Conservation (phyloP, 2,888 invertebrate genomes). For the Eudemis profundana region DNA sequence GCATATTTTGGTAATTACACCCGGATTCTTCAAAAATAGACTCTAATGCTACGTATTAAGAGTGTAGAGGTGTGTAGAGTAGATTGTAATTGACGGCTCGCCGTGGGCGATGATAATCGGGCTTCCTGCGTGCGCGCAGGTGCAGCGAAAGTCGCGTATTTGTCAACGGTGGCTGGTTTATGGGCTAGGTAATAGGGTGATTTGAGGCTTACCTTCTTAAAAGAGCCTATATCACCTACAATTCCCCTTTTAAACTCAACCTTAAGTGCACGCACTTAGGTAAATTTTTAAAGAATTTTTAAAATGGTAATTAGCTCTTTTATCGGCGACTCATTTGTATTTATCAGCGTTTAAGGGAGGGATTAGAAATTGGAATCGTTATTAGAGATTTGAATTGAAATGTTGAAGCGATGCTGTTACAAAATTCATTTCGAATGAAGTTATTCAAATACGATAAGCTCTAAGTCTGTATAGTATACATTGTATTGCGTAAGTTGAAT, state of each 20-base stretch:
- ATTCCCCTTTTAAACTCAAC: background rate
- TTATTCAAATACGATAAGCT: no score
- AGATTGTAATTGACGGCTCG: slow-evolving; percentile 58
- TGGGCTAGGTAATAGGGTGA: slow-evolving; percentile 34
- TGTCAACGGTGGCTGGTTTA: slow-evolving; percentile 60
- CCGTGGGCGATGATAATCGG: slow-evolving; percentile 59
- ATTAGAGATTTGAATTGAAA: slow-evolving; percentile 23
- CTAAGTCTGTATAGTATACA: no score
- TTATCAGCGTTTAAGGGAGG: slow-evolving; percentile 25
- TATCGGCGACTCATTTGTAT: slow-evolving; percentile 9
- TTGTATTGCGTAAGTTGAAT: no score
- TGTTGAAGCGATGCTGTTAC: no score
- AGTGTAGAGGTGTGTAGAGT: background rate
- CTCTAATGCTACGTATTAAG: background rate
- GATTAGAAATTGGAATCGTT: slow-evolving; percentile 38
- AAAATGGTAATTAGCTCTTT: background rate
- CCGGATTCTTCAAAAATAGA: background rate
- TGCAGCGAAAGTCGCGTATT: slow-evolving; percentile 72
- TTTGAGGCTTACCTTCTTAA: background rate
- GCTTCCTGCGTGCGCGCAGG: slow-evolving; percentile 66
- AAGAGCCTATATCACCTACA: background rate
- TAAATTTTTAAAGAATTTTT: background rate
- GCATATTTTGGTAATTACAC: background rate
- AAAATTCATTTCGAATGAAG: no score
- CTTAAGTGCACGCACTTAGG: background rate